phyloP scores from a whole-genome alignment of 2,797 vertebrate species.

The Pygocentrus nattereri region DNA sequence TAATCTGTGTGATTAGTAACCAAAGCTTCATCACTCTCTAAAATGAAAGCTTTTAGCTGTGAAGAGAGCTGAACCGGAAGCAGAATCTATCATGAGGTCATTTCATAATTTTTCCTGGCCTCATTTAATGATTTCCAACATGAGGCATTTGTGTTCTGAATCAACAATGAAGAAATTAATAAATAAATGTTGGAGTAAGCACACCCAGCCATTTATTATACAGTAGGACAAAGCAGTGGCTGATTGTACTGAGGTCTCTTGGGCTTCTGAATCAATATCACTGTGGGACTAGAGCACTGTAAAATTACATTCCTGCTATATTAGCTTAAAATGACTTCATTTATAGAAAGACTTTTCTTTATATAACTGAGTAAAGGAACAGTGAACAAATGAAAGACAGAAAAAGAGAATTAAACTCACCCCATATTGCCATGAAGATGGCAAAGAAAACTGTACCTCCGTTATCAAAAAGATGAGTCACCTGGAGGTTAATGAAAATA shows the following conservation, averaged over 20 bases:
- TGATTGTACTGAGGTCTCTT: constrained; percentile 14
- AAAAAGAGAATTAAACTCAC: constrained; percentile 76
- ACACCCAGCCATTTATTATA: constrained; percentile 1
- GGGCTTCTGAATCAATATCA: constrained; percentile 7
- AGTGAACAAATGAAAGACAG: background rate
- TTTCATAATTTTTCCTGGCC: background rate
- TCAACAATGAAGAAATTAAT: background rate
- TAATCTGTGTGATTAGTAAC: background rate
- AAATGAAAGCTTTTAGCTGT: constrained; percentile 40
- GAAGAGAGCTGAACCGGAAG: constrained; percentile 11
- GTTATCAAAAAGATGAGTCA: constrained; percentile 98
- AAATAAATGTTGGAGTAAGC: background rate
- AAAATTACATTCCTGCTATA: background rate
- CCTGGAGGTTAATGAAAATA: constrained; percentile 74
- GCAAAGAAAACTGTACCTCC: constrained; percentile 99
- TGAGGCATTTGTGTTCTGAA: background rate
- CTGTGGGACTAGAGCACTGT: background rate
- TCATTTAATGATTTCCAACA: background rate
- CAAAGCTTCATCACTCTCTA: constrained; percentile 17
- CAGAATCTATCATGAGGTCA: constrained; percentile 16
- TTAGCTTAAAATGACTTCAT: constrained; percentile 6
- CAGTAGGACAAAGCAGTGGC: constrained; percentile 12
- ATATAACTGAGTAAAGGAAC: background rate
- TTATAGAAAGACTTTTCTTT: constrained; percentile 4
- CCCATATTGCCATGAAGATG: constrained; percentile 99